These are phyloP conservation scores for Anisognathus igniventris DNA, from an alignment of 2,797 vertebrate genomes.

Conservation along the genomic window DNA sequence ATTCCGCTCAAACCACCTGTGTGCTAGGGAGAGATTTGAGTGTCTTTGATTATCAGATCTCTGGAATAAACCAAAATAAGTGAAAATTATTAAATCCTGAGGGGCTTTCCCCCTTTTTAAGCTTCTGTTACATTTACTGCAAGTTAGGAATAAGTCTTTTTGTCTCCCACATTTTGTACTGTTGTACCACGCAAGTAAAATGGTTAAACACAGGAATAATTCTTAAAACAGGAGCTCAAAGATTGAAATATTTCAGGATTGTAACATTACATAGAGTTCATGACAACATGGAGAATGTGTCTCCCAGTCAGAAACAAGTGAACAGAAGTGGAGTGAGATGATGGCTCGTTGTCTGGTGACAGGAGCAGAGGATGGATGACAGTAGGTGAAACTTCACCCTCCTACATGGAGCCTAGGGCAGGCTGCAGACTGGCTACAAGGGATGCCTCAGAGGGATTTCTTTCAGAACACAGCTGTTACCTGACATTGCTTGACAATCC, in stretches of 20 bases:
- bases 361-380: neutral
- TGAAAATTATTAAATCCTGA: neutral
- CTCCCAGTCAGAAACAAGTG: neutral
- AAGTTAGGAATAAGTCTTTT: neutral
- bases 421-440: neutral
- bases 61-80: neutral
- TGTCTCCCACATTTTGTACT: neutral
- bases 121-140: neutral
- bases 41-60: neutral
- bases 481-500: slow-evolving; percentile 11
- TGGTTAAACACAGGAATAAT: neutral
- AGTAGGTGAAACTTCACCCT: neutral
- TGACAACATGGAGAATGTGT: rapidly evolving
- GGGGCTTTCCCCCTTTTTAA: neutral
- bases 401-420: neutral
- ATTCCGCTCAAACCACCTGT: neutral
- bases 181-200: neutral
- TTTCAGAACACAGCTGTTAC: slow-evolving; percentile 25
- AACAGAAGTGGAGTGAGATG: neutral
- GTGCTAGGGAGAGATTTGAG: neutral
- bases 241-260: neutral
- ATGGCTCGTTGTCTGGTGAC: neutral
- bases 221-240: neutral
- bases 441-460: slow-evolving; percentile 1
- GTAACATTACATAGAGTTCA: rapidly evolving